Conservation (phyloP, 2,113 vertebrate genomes). For the Stigmatopora nigra region DNA sequence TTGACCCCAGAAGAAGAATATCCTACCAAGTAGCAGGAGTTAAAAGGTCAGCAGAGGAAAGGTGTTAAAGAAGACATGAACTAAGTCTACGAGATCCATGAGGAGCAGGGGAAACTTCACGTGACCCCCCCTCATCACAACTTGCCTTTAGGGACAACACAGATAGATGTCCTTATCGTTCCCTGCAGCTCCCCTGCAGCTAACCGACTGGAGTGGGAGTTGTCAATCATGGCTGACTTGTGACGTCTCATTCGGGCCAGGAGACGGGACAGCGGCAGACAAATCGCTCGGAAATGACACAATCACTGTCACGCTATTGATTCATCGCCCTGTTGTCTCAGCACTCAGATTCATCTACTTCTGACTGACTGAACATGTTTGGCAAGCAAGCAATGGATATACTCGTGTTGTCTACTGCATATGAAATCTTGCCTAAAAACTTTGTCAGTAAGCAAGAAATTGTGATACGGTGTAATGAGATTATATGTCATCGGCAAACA, state of each 20-base stretch:
- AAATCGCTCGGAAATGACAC: conserved; percentile 53
- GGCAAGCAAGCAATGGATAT: background rate
- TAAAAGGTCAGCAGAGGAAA: conserved; percentile 51
- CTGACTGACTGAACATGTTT: conserved; percentile 28
- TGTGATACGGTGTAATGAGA: conserved; percentile 4
- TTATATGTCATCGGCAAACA: conserved; percentile 35
- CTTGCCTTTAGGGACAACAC: conserved; percentile 57
- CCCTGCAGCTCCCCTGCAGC: conserved; percentile 63
- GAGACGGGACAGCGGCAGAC: conserved; percentile 59
- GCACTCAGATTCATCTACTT: conserved; percentile 23
- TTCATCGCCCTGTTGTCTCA: conserved; percentile 36
- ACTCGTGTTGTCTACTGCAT: conserved; percentile 6
- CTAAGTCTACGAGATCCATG: conserved; percentile 47
- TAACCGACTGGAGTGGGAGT: conserved; percentile 54
- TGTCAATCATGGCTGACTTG: conserved; percentile 64
- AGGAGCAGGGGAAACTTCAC: conserved; percentile 45
- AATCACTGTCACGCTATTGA: conserved; percentile 46
- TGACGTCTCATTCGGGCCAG: conserved; percentile 56
- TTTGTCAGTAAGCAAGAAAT: conserved; percentile 16
- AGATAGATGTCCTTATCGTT: conserved; percentile 67
- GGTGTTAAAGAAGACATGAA: conserved; percentile 54
- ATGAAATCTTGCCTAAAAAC: conserved; percentile 13
- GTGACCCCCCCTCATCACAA: conserved; percentile 43
- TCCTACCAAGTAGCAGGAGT: conserved; percentile 8
- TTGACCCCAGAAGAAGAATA: background rate